phyloP scores from a whole-genome alignment of 2,888 invertebrate genomes.

The Napeogenes sylphis region DNA sequence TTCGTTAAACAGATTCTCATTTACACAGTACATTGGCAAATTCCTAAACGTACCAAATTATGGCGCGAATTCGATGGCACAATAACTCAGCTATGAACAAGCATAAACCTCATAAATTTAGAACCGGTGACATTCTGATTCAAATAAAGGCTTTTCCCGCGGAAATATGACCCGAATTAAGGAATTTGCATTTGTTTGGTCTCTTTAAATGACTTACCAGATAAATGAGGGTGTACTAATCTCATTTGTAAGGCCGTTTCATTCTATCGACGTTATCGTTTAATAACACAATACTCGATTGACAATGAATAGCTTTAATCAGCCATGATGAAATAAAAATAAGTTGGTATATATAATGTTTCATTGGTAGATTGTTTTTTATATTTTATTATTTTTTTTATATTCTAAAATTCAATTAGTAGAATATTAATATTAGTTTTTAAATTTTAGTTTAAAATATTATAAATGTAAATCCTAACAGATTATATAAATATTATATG shows the following conservation, averaged over 20 bases:
- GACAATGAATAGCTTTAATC: background rate
- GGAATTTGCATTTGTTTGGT: slow-evolving; percentile 47
- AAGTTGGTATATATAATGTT: too few species aligned
- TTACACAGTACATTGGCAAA: slow-evolving; percentile 27
- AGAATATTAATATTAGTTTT: too few species aligned
- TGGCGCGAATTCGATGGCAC: slow-evolving; percentile 35
- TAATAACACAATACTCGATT: background rate
- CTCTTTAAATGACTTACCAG: slow-evolving; percentile 30
- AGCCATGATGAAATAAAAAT: too few species aligned
- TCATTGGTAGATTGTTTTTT: too few species aligned
- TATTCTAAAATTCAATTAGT: too few species aligned
- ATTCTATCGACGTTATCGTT: background rate
- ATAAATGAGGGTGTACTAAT: slow-evolving; percentile 18
- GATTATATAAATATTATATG: too few species aligned
- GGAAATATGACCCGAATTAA: slow-evolving; percentile 52
- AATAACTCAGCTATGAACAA: slow-evolving; percentile 55
- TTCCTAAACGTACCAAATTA: slow-evolving; percentile 31
- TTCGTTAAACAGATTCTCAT: slow-evolving; percentile 28
- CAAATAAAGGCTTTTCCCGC: slow-evolving; percentile 55
- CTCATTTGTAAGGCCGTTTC: background rate
- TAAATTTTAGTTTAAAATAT: too few species aligned
- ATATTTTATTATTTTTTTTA: too few species aligned
- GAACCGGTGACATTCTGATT: slow-evolving; percentile 56
- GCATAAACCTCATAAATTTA: slow-evolving; percentile 64
- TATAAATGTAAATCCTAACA: too few species aligned